A percentile compares a stretch with the other conserved stretches of the same genome.
These are phyloP conservation scores for Aegithalos caudatus DNA, from an alignment of 2,113 vertebrate genomes.

Conservation along the genomic window DNA sequence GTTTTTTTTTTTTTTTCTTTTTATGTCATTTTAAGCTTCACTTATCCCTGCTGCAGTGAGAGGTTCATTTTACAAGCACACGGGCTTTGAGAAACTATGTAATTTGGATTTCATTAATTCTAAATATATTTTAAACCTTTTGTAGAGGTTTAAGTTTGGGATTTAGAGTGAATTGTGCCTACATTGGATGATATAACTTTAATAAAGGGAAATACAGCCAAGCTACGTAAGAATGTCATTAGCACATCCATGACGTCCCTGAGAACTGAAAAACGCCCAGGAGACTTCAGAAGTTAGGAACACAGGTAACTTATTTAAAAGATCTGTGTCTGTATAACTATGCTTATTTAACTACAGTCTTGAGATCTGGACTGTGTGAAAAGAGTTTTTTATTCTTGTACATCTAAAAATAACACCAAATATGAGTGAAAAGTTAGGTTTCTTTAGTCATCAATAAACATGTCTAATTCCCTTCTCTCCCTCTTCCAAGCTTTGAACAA, in stretches of 20 bases:
- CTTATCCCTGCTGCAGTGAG: background rate
- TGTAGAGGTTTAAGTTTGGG: background rate
- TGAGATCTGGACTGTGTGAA: background rate
- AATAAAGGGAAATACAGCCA: constrained; percentile 21
- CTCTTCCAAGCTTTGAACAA: background rate
- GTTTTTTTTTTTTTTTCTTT: no score
- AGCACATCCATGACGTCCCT: background rate
- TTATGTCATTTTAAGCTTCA: constrained; percentile 27
- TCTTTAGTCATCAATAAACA: background rate
- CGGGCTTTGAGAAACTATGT: background rate
- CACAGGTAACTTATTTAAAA: background rate
- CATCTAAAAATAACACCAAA: background rate
- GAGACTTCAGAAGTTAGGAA: constrained; percentile 27
- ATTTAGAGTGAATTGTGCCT: background rate
- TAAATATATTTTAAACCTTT: constrained; percentile 15
- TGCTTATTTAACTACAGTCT: background rate
- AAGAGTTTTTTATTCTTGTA: background rate
- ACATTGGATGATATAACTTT: background rate
- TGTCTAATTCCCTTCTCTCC: background rate
- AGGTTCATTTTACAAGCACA: background rate
- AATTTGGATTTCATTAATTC: constrained; percentile 26
- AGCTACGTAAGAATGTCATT: constrained; percentile 28
- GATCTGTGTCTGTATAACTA: background rate
- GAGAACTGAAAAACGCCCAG: background rate
- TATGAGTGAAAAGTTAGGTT: background rate